phyloP scores from a whole-genome alignment of 2,888 invertebrate species.

The Ecliptopera silaceata region DNA sequence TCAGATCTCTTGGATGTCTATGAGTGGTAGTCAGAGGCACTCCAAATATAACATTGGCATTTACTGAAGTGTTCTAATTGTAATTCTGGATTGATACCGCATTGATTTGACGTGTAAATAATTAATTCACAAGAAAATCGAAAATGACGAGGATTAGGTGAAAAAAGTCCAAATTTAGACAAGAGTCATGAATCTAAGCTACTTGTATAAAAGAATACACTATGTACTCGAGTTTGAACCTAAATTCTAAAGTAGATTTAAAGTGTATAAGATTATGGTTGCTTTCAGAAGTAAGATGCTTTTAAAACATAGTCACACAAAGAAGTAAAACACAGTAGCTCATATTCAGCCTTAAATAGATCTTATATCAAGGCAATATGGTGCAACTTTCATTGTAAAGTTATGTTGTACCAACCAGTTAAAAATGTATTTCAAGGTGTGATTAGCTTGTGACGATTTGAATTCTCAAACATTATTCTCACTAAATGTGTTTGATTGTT shows the following conservation, averaged over 20 bases:
- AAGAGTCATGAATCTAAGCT: no score
- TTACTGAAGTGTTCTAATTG: no score
- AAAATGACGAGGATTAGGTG: conserved; percentile 11
- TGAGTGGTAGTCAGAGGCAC: no score
- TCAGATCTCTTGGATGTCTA: no score
- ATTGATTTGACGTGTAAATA: no score
- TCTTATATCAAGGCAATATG: conserved; percentile 11
- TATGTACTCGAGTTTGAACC: conserved; percentile 2
- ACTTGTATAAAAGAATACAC: no score
- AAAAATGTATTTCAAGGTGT: neutral
- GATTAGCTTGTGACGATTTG: neutral
- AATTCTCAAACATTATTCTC: neutral
- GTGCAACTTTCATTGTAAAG: neutral
- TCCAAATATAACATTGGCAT: no score
- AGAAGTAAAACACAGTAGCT: neutral
- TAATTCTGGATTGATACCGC: no score
- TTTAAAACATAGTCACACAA: neutral
- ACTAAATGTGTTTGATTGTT: conserved; percentile 2
- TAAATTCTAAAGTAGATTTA: conserved; percentile 22
- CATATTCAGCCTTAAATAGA: neutral
- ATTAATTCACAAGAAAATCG: no score
- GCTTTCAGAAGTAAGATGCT: conserved; percentile 11
- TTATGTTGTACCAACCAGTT: neutral
- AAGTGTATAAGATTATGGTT: conserved; percentile 17
- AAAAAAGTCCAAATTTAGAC: neutral